Base-by-base conservation (phyloP, 2,797 vertebrate species). In the Sebastes oblongus region DNA sequence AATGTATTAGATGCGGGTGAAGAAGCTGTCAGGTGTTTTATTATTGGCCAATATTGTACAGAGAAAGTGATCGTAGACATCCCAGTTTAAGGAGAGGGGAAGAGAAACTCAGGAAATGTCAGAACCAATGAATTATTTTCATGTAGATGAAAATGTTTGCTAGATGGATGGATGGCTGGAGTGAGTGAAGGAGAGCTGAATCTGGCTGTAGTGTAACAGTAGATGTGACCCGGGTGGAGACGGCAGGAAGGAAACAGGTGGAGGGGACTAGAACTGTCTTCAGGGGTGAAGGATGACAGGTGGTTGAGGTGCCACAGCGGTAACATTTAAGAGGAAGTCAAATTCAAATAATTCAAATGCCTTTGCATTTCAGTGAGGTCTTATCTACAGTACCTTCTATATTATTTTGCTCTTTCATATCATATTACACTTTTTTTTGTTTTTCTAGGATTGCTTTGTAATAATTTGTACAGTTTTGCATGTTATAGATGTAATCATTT, bases 381-480 rank as follows among this genome's bases (percentile, higher is more conserved):
- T 94, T 95, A 96, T 95, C 95, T 96, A 92, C 94, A 95, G 95
- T 96, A 96, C 96, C 96, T 95, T 96, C 90, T 70, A 88, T 94
- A 91, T 96, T 97, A 95, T 96, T 96, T 95, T 97, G 96, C 94
- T 93, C 95, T 96, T 94, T 96, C 96, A 96, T 97, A 97, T 95
- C 97, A 96, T 95, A 92, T 90, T 96, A 96, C 96, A 94, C 95
- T 95, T 96, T 95, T 30, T 96, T 90, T 91, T 86, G 50, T 91
- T 97, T 94, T 95, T 93, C 75, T 92, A 93, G 90, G 86, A 95
- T 96, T 96, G 95, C 96, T 96, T 95, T 98, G 97, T 98, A 98
- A 98, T 97, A 96, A 97, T 98, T 96, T 98, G 97, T 98, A 98
- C 97, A 98, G 98, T 97, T 98, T 97, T 98, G 97, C 97, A 97